Conservation (phyloP, 1,140 invertebrate genomes). For the Phymorhynchus buccinoides region DNA sequence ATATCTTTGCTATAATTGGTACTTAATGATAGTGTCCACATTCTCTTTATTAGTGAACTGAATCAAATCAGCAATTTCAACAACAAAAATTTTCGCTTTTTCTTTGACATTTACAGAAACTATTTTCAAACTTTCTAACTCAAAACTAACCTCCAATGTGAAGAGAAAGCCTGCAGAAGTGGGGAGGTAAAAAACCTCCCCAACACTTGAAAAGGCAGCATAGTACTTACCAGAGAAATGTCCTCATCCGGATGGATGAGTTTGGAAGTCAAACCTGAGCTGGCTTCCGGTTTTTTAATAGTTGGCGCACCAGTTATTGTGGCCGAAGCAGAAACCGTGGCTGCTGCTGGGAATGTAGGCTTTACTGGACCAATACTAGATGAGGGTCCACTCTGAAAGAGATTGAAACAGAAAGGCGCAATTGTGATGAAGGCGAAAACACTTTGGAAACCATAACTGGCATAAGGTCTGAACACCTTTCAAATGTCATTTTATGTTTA, state of each 20-base stretch:
- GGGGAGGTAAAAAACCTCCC: not conserved
- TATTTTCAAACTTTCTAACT: not conserved
- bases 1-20: too few species aligned
- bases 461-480: too few species aligned
- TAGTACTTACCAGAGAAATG: constrained; percentile 83
- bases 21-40: too few species aligned
- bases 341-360: constrained; percentile 66
- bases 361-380: constrained; percentile 47
- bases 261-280: constrained; percentile 88
- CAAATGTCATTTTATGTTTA: too few species aligned
- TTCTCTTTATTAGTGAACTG: too few species aligned
- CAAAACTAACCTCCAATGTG: constrained; percentile 1
- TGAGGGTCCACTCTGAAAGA: constrained; percentile 29
- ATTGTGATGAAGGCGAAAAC: not conserved
- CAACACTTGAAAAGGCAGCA: constrained; percentile 11
- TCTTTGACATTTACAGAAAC: too few species aligned
- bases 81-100: too few species aligned
- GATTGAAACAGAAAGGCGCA: not conserved
- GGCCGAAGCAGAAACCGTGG: constrained; percentile 59
- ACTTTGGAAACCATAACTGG: too few species aligned
- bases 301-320: constrained; percentile 70
- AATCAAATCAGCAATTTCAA: too few species aligned
- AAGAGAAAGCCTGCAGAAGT: not conserved
- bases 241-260: constrained; percentile 96
- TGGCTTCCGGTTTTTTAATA: constrained; percentile 81